Conservation (phyloP, 2,888 invertebrate genomes). For the Deroplatys truncata region DNA sequence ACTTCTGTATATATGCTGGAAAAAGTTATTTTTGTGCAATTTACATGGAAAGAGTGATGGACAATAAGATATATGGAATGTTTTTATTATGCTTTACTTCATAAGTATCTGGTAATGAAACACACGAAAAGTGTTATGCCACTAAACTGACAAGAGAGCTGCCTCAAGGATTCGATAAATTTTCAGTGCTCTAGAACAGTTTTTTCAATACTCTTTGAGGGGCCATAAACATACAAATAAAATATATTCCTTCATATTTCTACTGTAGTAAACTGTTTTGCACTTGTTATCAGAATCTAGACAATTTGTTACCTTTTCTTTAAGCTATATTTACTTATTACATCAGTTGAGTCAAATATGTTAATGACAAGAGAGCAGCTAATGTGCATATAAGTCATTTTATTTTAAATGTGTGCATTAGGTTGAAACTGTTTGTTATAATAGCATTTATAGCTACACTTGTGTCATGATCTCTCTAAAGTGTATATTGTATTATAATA, state of each 20-base stretch:
- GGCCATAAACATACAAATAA: not conserved
- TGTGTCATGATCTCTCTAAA: not conserved
- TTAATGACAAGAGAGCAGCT: too few species aligned
- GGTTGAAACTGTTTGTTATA: not conserved
- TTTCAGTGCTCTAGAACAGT: not conserved
- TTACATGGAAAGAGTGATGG: not conserved
- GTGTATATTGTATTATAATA: not conserved
- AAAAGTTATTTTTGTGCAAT: not conserved
- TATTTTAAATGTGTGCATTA: not conserved
- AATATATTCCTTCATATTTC: not conserved
- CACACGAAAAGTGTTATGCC: not conserved
- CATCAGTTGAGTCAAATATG: too few species aligned
- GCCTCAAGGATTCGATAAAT: not conserved
- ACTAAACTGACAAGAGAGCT: not conserved
- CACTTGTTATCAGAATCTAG: too few species aligned
- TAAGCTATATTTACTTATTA: too few species aligned
- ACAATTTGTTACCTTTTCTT: too few species aligned
- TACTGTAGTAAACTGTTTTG: not conserved
- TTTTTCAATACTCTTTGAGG: not conserved
- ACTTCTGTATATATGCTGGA: not conserved
- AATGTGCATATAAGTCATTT: not conserved
- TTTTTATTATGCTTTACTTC: not conserved
- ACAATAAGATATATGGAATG: not conserved
- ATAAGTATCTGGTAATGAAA: not conserved
- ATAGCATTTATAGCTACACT: not conserved